phyloP scores from a whole-genome alignment of 1,140 invertebrate genomes.

The Macrobrachium nipponense region DNA sequence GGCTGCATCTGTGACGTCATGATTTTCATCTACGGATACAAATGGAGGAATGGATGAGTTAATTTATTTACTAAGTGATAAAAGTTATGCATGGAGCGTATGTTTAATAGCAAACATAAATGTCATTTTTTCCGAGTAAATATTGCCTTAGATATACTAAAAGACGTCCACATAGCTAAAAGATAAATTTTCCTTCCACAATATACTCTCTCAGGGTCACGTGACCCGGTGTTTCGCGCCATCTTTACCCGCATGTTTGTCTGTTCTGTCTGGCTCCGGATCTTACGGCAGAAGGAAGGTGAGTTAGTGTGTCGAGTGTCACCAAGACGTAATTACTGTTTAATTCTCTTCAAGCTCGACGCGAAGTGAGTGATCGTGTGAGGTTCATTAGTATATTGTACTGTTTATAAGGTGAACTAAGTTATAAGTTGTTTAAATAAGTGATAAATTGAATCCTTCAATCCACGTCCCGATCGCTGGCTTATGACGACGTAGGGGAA shows the following conservation, averaged over 20 bases:
- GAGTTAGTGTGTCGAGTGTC: background rate
- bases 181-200: background rate
- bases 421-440: background rate
- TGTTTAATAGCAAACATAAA: background rate
- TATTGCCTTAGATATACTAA: background rate
- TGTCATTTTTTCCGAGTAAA: background rate
- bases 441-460: constrained; percentile 39
- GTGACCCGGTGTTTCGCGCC: constrained; percentile 60
- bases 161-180: background rate
- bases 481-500: constrained; percentile 14
- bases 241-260: constrained; percentile 59
- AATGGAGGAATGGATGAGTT: background rate
- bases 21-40: background rate
- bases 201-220: constrained; percentile 35
- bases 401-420: background rate
- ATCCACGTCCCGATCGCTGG: constrained; percentile 28
- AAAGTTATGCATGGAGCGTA: background rate
- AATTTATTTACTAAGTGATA: background rate
- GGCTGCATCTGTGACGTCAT: constrained; percentile 44
- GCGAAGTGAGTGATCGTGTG: too few species aligned
- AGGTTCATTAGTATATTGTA: background rate
- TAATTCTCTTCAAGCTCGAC: background rate
- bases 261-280: constrained; percentile 61
- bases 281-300: constrained; percentile 43
- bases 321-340: background rate